Evolutionary conservation across 37 sponge, comb jelly and placozoan genomes (phyloP).

Genomic region (Halichondria panicea): DNA sequence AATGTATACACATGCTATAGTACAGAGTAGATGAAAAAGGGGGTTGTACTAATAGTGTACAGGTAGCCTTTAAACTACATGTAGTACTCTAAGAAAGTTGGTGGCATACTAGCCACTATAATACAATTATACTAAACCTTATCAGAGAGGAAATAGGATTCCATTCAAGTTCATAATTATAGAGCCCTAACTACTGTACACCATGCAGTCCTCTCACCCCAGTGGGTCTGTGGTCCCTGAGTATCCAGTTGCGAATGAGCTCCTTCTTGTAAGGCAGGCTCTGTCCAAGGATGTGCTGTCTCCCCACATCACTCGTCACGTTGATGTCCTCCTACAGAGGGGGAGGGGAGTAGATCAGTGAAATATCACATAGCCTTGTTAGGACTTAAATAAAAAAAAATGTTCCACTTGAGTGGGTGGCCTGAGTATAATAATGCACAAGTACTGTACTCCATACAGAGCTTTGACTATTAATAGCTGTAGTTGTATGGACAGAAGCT

Average conservation of each 20-base stretch:
- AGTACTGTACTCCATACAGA: not conserved
- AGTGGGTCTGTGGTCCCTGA: constrained; percentile 49
- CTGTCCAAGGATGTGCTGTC: constrained; percentile 77
- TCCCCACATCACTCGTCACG: constrained; percentile 68
- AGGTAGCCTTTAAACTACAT: too few species aligned
- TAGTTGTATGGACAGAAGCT: too few species aligned
- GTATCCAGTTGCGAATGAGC: constrained; percentile 68
- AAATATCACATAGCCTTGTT: too few species aligned
- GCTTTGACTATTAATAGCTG: too few species aligned
- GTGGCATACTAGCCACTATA: too few species aligned
- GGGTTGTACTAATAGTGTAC: too few species aligned
- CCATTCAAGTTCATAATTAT: not conserved
- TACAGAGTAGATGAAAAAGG: too few species aligned
- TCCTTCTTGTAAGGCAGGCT: constrained; percentile 65
- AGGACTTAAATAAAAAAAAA: too few species aligned
- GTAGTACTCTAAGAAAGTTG: too few species aligned
- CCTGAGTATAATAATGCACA: not conserved
- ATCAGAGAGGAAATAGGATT: not conserved
- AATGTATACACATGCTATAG: too few species aligned
- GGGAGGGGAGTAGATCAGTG: not conserved
- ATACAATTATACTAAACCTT: too few species aligned
- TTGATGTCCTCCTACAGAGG: constrained; percentile 93
- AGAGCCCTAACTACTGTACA: not conserved
- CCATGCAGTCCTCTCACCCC: constrained; percentile 51
- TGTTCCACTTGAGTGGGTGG: too few species aligned